Evolutionary conservation across 2,888 invertebrate genomes (phyloP).

Genomic region (Hanleya hanleyi): DNA sequence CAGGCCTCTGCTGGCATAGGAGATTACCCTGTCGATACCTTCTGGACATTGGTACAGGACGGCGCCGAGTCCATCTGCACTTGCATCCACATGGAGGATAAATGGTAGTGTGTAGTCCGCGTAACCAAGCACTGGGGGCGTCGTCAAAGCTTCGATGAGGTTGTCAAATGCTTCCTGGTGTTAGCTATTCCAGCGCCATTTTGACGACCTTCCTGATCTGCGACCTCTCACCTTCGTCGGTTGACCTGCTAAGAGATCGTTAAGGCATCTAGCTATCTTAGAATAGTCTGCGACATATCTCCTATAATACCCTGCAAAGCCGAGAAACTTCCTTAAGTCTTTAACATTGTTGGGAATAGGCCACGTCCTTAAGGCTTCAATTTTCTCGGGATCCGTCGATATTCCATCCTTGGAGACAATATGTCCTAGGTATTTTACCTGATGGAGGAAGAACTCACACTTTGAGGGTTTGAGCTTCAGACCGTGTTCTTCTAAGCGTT

Average conservation of each 20-base stretch:
- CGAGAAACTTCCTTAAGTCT: not conserved
- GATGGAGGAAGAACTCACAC: not conserved
- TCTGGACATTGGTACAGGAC: constrained; percentile 38
- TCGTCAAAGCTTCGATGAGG: not conserved
- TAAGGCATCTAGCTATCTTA: not conserved
- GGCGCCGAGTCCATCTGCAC: constrained; percentile 26
- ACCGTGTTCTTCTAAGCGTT: not conserved
- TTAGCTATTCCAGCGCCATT: not conserved
- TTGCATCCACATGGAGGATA: not conserved
- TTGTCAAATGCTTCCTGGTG: not conserved
- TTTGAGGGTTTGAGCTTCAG: not conserved
- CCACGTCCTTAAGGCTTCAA: not conserved
- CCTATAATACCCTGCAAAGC: not conserved
- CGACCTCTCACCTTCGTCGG: too few species aligned
- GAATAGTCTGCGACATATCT: not conserved
- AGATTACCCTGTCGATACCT: constrained; percentile 30
- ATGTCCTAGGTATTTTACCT: not conserved
- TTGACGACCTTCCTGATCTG: not conserved
- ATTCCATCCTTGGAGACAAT: not conserved
- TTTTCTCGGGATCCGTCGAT: not conserved
- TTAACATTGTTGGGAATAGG: not conserved
- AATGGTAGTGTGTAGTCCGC: not conserved
- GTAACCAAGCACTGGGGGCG: not conserved
- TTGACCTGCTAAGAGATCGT: not conserved
- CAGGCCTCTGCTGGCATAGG: constrained; percentile 34